Evolutionary conservation across 2,797 vertebrate genomes (phyloP), one percentile per base, ranked within the genome.

Genomic region (Sebastes itinus): DNA sequence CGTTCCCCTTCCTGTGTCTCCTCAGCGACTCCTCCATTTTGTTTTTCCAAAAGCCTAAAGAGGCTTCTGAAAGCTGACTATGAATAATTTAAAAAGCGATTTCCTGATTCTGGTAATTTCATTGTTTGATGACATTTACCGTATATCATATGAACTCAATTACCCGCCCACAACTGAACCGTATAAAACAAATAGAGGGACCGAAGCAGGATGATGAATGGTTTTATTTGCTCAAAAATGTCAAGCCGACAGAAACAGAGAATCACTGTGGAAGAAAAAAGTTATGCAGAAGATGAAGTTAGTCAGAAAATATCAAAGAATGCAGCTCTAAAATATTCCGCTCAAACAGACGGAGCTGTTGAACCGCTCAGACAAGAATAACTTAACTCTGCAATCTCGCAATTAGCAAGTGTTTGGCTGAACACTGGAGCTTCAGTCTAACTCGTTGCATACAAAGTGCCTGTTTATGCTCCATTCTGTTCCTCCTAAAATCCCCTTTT

Each of bases 91-190:
- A 85, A 79, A 75, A 73, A 66, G 3, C 2, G 1, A 38, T 66
- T 77, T 62, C 27, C 56, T 4, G 20, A 69, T 25, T 75, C 23
- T 4, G 1, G 55, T 64, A 30, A 75, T 74, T 72, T 77, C 58
- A 65, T 35, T 68, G 72, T 81, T 65, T 59, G 64, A 70, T 70
- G 85, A 77, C 73, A 81, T 88, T 89, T 80, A 83, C 55, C n/a
- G 66, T 72, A 32, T 28, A 35, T 74, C 20, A 79, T 62, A 62
- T 62, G 14, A 30, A 63, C 6, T 12, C 58, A 72, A 78, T 86
- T 77, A 84, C 80, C 56, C 22, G 59, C 70, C 69, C 13, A 76
- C 69, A 6, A 49, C 11, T 74, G 75, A 83, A 27, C 63, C 32
- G 1, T 67, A 32, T 62, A 46, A 86, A 84, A 62, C 38, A 10